Conservation (phyloP, 2,797 vertebrate genomes). For the Austrolebias charrua region DNA sequence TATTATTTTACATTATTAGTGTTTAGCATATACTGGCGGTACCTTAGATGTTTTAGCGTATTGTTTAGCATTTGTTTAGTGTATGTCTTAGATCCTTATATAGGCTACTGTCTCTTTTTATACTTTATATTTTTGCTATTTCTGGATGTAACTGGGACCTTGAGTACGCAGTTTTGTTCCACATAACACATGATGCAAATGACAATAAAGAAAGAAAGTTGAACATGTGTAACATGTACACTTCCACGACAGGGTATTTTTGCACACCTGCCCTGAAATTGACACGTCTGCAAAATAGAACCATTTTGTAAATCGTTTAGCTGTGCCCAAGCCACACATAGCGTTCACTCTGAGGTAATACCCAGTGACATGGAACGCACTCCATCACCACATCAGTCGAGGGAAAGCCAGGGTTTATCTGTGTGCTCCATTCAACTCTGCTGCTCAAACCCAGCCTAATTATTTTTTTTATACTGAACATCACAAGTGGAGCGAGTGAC, state of each 20-base stretch:
- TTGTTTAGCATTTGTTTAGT: too few species aligned
- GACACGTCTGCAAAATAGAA: slow-evolving; percentile 43
- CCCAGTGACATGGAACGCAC: slow-evolving; percentile 43
- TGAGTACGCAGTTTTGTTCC: too few species aligned
- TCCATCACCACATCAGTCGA: slow-evolving; percentile 44
- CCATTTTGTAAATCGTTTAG: slow-evolving; percentile 60
- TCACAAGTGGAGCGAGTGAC: slow-evolving; percentile 61
- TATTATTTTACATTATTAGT: too few species aligned
- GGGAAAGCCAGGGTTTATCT: slow-evolving; percentile 49
- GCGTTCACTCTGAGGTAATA: slow-evolving; percentile 44
- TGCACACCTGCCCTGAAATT: slow-evolving; percentile 43
- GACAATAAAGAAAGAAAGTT: too few species aligned
- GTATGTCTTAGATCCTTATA: too few species aligned
- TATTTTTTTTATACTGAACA: slow-evolving; percentile 74
- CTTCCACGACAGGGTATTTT: slow-evolving; percentile 21
- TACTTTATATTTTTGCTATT: too few species aligned
- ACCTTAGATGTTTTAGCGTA: too few species aligned
- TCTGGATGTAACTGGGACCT: too few species aligned
- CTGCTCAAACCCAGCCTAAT: slow-evolving; percentile 59
- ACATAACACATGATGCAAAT: too few species aligned
- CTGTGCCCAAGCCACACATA: slow-evolving; percentile 37
- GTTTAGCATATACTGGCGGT: too few species aligned
- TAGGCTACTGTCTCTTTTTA: too few species aligned
- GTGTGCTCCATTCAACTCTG: slow-evolving; percentile 49
- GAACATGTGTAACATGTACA: slow-evolving; percentile 31